Evolutionary conservation across 2,888 invertebrate genomes (phyloP), one percentile per base, ranked within the genome.

Genomic region (Crepidodera aurea): DNA sequence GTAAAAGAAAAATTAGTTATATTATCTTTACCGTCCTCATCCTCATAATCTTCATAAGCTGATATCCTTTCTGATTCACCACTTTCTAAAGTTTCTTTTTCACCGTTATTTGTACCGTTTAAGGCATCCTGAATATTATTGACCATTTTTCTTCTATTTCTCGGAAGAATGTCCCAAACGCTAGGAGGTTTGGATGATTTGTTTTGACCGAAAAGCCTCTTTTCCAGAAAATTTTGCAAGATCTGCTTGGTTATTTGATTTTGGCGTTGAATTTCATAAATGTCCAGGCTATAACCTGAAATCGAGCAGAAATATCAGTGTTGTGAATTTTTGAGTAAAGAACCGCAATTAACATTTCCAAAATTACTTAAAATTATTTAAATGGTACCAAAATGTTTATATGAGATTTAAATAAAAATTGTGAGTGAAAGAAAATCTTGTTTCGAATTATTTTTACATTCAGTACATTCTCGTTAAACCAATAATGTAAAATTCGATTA

Each of bases 191-290:
- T 80, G 74, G 71, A 79, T 4, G 77, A 75, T 70, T 69, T 77
- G 77, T 75, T 71, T 68, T 84, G 82, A 2, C 90, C 84, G 56
- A 90, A 90, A 42, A 90, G 78, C 40, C 87, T 86, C 76, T 89
- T 86, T 78, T 90, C 90, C 66, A 91, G 82, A 75, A 86, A 91
- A 62, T 89, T 89, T 75, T 90, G 88, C 69, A 91, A 84, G 69
- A 91, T 90, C 83, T 90, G 89, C 81, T 89, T 87, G 27, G 90
- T 91, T 79, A 90, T 90, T 79, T 86, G 85, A 83, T 90, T 90
- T 84, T 91, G 90, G 66, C 90, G 83, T 73, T 87, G 88, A 79
- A 90, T 80, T 80, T 90, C 90, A 70, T 84, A 83, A 62, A 75
- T 67, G 72, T 79, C 79, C 69, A 81, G 75, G 66, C 39, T 54